These are phyloP conservation scores for Chelon labrosus DNA, from an alignment of 2,797 vertebrate genomes.

Conservation along the genomic window DNA sequence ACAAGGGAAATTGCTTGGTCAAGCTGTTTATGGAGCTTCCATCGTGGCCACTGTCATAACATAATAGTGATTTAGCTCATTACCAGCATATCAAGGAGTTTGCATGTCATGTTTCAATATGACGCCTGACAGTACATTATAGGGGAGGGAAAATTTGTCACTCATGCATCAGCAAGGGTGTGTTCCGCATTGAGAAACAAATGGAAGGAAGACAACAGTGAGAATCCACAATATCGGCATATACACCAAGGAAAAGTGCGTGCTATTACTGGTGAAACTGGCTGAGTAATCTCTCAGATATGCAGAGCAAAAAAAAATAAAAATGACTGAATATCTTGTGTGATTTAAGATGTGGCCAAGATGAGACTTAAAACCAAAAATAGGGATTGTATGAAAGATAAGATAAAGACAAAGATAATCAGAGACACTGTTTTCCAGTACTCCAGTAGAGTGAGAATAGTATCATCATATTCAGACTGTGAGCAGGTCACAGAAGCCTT, in stretches of 20 bases:
- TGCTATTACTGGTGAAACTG: background rate
- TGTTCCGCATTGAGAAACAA: background rate
- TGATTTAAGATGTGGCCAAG: background rate
- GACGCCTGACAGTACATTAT: too few relatives aligned
- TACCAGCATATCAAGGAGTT: background rate
- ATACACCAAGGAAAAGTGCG: background rate
- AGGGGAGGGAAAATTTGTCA: too few relatives aligned
- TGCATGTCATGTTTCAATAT: background rate
- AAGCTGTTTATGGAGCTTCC: too few relatives aligned
- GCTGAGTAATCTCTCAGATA: background rate
- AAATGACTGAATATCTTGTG: background rate
- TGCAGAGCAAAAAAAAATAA: background rate
- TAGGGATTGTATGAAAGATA: too few relatives aligned
- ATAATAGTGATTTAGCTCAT: background rate
- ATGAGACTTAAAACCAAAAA: too few relatives aligned
- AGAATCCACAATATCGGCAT: background rate
- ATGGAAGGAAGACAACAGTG: background rate
- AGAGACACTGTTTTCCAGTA: background rate
- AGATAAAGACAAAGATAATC: background rate
- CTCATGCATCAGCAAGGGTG: background rate
- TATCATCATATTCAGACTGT: constrained; percentile 1
- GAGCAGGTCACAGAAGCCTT: constrained; percentile 7
- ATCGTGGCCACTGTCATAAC: too few relatives aligned
- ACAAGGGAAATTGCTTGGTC: too few relatives aligned
- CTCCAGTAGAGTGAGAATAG: background rate